These are phyloP conservation scores for Schizothorax lantsangensis DNA, from an alignment of 2,797 vertebrate genomes.

Conservation along the genomic window DNA sequence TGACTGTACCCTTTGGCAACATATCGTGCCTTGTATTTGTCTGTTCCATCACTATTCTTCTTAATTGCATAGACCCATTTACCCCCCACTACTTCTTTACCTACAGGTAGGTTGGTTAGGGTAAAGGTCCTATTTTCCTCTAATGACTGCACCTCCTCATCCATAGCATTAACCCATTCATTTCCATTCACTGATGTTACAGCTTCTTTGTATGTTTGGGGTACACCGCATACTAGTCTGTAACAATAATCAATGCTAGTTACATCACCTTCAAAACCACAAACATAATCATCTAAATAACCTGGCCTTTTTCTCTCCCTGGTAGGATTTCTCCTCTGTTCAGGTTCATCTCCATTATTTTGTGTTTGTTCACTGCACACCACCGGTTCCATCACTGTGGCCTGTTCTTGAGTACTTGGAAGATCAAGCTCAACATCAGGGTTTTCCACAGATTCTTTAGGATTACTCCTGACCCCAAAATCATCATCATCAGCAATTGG, in stretches of 20 bases:
- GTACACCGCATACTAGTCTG: no score
- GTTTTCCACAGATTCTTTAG: background rate
- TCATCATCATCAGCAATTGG: background rate
- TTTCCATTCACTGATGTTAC: background rate
- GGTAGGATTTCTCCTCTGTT: background rate
- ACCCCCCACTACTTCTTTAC: conserved; percentile 3
- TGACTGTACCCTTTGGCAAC: background rate
- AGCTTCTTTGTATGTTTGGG: no score
- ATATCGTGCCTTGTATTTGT: background rate
- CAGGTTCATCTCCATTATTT: background rate
- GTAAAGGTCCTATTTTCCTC: background rate
- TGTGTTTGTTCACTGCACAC: background rate
- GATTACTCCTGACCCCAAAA: background rate
- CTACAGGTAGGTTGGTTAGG: background rate
- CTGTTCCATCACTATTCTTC: background rate
- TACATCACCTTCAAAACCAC: no score
- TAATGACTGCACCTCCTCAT: background rate
- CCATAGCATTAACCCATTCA: background rate
- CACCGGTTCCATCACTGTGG: background rate
- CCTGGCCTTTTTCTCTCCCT: background rate
- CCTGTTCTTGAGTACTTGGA: background rate
- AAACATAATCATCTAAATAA: background rate
- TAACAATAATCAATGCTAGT: no score
- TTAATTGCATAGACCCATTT: background rate
- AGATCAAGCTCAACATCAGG: background rate